Conservation (phyloP, 2,888 invertebrate species). For the Antheraea yamamai region DNA sequence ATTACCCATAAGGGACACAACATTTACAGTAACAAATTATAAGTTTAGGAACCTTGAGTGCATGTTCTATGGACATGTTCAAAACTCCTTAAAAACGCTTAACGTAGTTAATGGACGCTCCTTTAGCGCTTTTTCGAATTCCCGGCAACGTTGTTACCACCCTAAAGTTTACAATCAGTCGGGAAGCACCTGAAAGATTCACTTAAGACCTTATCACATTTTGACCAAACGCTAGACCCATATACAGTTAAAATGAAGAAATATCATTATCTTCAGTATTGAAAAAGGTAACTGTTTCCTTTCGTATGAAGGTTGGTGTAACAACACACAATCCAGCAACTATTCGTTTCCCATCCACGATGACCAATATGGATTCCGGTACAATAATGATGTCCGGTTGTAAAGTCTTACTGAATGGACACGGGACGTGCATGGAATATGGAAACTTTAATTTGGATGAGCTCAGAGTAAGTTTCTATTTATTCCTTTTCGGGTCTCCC, state of each 20-base stretch:
- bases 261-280: background rate
- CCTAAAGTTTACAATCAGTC: no score
- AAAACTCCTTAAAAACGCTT: no score
- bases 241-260: background rate
- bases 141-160: no score
- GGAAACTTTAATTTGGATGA: conserved; percentile 96
- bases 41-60: no score
- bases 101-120: no score
- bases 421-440: conserved; percentile 95
- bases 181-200: no score
- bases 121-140: no score
- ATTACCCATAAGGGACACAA: no score
- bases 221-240: no score
- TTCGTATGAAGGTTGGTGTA: conserved; percentile 87
- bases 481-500: background rate
- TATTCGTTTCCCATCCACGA: conserved; percentile 96
- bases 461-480: conserved; percentile 83
- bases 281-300: background rate
- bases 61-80: no score
- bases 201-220: no score
- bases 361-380: conserved; percentile 97
- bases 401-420: conserved; percentile 97
- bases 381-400: conserved; percentile 98
- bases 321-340: conserved; percentile 95
- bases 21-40: no score